These are phyloP conservation scores for Nasonia oneida DNA, from an alignment of 2,888 invertebrate species.

Conservation along the genomic window DNA sequence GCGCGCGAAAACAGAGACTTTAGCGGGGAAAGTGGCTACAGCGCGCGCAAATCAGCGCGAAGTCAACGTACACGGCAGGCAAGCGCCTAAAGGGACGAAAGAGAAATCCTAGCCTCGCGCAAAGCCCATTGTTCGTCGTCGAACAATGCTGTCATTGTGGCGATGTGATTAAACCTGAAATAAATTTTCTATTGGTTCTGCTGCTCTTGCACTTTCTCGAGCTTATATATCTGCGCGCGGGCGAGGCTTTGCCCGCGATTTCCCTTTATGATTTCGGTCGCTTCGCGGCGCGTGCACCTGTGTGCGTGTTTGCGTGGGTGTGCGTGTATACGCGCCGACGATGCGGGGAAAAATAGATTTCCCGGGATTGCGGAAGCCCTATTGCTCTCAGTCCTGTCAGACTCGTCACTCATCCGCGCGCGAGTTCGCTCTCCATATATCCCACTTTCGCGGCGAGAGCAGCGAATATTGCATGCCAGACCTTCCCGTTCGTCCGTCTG, in stretches of 20 bases:
- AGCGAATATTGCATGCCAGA: not conserved
- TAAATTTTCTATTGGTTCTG: conserved; percentile 71
- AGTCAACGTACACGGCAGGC: not conserved
- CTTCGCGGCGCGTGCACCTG: not conserved
- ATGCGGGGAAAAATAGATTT: not conserved
- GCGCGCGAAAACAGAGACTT: not conserved
- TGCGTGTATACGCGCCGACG: not conserved
- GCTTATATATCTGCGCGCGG: not conserved
- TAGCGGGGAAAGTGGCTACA: not conserved
- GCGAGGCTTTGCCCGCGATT: not conserved
- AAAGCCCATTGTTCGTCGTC: conserved; percentile 67
- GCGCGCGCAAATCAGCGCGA: not conserved
- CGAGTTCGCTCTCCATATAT: not conserved
- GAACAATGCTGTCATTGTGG: conserved; percentile 74
- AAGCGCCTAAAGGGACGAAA: conserved; percentile 50
- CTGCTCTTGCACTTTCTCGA: conserved; percentile 43
- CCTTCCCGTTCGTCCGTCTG: not conserved
- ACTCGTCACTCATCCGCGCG: conserved; percentile 6
- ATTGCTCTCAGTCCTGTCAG: not conserved
- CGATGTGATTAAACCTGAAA: conserved; percentile 73
- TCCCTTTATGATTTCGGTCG: not conserved
- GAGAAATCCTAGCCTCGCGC: conserved; percentile 49
- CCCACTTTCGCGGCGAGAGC: not conserved
- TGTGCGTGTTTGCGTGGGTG: not conserved
- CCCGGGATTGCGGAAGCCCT: conserved; percentile 8